phyloP scores from a whole-genome alignment of 1,140 invertebrate species.

The Tetramorium simillimum region DNA sequence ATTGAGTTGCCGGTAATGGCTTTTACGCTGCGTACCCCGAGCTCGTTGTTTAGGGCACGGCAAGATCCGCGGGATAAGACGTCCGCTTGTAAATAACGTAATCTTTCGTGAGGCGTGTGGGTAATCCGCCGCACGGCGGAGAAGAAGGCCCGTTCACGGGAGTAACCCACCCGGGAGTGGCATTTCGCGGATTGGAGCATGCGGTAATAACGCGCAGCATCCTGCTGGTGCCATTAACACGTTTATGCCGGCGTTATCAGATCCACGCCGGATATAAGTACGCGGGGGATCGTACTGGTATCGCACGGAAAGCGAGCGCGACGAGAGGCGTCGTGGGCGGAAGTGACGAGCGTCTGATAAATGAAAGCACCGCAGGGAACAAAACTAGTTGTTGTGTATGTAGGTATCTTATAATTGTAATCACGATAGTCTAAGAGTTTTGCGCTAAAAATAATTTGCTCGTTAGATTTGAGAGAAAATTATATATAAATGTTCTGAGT shows the following conservation, averaged over 20 bases:
- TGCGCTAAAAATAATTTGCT: background rate
- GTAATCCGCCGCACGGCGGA: slow-evolving; percentile 6
- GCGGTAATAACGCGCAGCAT: slow-evolving; percentile 66
- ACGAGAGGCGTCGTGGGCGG: slow-evolving; percentile 62
- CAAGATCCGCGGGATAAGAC: slow-evolving; percentile 61
- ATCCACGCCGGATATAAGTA: slow-evolving; percentile 48
- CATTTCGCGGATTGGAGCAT: slow-evolving; percentile 49
- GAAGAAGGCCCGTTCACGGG: background rate
- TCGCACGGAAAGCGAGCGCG: background rate
- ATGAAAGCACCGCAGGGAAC: slow-evolving; percentile 28
- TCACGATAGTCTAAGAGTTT: slow-evolving; percentile 14
- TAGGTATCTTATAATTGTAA: slow-evolving; percentile 16
- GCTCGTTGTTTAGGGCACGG: slow-evolving; percentile 54
- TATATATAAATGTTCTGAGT: background rate
- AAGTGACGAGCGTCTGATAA: slow-evolving; percentile 45
- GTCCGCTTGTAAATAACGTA: slow-evolving; percentile 62
- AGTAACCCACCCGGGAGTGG: slow-evolving; percentile 11
- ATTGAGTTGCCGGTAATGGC: slow-evolving; percentile 68
- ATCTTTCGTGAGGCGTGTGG: slow-evolving; percentile 34
- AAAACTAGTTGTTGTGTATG: background rate
- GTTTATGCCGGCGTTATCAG: slow-evolving; percentile 67
- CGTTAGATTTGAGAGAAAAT: background rate
- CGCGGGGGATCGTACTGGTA: slow-evolving; percentile 18
- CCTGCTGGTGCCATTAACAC: slow-evolving; percentile 68
- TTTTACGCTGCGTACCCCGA: slow-evolving; percentile 23